These are phyloP conservation scores for Leptestheria dahalacensis DNA, from an alignment of 1,140 invertebrate species.

Conservation along the genomic window DNA sequence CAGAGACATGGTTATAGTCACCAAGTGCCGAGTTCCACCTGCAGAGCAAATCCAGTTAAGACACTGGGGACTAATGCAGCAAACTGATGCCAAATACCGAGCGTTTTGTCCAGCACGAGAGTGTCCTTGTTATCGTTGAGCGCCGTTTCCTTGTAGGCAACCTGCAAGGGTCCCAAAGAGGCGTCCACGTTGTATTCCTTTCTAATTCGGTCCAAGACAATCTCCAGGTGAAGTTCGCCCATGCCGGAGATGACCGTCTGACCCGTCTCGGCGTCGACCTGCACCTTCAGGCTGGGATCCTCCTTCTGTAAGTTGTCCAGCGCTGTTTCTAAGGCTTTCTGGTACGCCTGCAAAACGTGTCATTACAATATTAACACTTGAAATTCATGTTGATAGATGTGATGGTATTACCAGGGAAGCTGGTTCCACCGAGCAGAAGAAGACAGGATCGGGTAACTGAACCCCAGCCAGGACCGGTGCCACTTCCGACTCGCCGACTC, in stretches of 20 bases:
- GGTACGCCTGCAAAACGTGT: conserved; percentile 33
- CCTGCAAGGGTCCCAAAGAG: conserved; percentile 83
- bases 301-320: conserved; percentile 72
- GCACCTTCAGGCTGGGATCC: conserved; percentile 81
- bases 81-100: conserved; percentile 9
- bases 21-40: conserved; percentile 17
- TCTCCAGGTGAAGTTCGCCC: conserved; percentile 94
- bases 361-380: conserved; percentile 5
- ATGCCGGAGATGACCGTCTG: conserved; percentile 81
- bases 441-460: conserved; percentile 78
- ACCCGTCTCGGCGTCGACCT: conserved; percentile 54
- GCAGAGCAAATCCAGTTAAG: neutral
- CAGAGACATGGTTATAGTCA: conserved; percentile 17
- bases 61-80: conserved; percentile 5
- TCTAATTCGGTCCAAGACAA: conserved; percentile 71
- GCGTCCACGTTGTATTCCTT: conserved; percentile 85
- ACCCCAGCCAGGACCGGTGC: conserved; percentile 40
- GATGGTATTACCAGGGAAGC: conserved; percentile 42
- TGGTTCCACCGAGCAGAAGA: conserved; percentile 92
- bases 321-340: conserved; percentile 63
- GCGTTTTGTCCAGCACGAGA: conserved; percentile 40
- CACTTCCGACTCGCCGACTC: conserved; percentile 20
- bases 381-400: neutral
- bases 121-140: conserved; percentile 33
- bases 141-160: conserved; percentile 77